Base-by-base conservation (phyloP, 2,888 invertebrate species). In the Phortica okadai region DNA sequence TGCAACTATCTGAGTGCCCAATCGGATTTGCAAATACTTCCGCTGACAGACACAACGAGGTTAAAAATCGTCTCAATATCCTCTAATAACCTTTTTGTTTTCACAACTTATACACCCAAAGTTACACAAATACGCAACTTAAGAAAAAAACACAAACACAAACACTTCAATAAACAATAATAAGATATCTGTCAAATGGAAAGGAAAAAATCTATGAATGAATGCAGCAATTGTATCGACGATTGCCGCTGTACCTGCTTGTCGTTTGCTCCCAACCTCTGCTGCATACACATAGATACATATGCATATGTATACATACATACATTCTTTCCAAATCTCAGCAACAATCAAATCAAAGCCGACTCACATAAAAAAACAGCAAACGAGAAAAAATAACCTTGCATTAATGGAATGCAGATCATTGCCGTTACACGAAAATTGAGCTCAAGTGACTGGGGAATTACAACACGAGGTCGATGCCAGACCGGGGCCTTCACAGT, bases 41-140 rank as follows among this genome's bases (percentile, higher is more conserved):
- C 70, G 54, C 25, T 72, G 14, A 25, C 25, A n/a, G 11, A 6
- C 7, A 33, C 42, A 10, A 56, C 44, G 8, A 72, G 54, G 54
- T 72, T 72, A 72, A 72, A 72, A 72, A 72, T 72, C 56, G 70
- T 69, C 69, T 69, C 69, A 69, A 69, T 45, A 69, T 21, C 50
- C 45, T 67, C n/a, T 41, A 16, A 62, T 62, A 62, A 21, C 62
- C 62, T 62, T 62, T 21, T 62, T 62, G 50, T 50, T 50, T 50
- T 50, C 50, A 50, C 50, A 50, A 50, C 50, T 50, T 14, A 50
- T 14, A 14, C 10, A 45, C 10, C 10, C 10, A 6, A 10, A 45
- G 45, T 45, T 45, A 45, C 50, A 11, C 50, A 14, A 50, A 50
- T 50, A 50, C 3, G 50, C 50, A 50, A 33, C 33, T 33, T 33